Percentiles rank a stretch among this genome's conserved stretches.
Evolutionary conservation across 2,113 vertebrate genomes (phyloP).

Genomic region (Micronycteris hirsuta): DNA sequence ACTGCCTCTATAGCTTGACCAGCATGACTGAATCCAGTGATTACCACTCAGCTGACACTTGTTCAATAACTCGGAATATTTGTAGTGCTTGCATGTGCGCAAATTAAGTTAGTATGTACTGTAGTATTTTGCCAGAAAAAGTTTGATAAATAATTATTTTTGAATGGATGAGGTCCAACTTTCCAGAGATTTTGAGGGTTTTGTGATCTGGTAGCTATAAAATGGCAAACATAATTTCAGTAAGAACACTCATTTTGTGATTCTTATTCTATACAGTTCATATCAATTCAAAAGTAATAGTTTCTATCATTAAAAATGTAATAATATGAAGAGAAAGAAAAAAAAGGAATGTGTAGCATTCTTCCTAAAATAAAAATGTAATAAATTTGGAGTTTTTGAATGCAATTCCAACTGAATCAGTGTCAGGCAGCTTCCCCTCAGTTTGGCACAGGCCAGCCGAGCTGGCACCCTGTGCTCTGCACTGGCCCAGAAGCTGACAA

Average conservation of each 20-base stretch:
- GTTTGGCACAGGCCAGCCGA: conserved; percentile 48
- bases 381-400: background rate
- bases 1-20: background rate
- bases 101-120: conserved; percentile 16
- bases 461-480: conserved; percentile 55
- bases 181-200: background rate
- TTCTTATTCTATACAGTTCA: background rate
- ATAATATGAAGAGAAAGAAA: background rate
- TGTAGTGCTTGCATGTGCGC: conserved; percentile 3
- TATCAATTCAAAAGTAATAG: background rate
- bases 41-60: background rate
- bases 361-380: background rate
- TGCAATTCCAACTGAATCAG: conserved; percentile 57
- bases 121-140: conserved; percentile 14
- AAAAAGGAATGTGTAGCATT: background rate
- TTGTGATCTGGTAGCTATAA: background rate
- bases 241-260: background rate
- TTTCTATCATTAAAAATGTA: background rate
- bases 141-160: conserved; percentile 50
- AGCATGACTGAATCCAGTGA: background rate
- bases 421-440: background rate
- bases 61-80: background rate
- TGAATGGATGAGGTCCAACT: background rate
- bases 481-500: conserved; percentile 64
- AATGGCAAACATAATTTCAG: background rate